These are phyloP conservation scores for Vespertilio murinus DNA, from an alignment of 2,797 vertebrate species.

Conservation along the genomic window DNA sequence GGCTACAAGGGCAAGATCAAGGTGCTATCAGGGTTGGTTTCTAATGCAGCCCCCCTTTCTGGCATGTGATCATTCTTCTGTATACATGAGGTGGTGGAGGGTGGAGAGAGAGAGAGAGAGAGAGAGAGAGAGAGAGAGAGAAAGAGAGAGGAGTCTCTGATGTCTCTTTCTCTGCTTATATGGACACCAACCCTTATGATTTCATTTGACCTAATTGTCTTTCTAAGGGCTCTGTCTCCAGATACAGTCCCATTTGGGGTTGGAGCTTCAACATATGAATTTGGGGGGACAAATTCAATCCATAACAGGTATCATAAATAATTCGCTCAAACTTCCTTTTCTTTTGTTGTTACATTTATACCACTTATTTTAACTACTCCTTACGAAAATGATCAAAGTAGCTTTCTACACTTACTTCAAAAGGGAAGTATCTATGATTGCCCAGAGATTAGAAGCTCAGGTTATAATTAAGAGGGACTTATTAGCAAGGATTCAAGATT, in stretches of 20 bases:
- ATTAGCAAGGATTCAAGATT: not conserved
- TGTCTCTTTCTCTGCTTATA: not conserved
- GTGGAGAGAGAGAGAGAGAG: no score
- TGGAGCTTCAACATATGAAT: not conserved
- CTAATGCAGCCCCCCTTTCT: not conserved
- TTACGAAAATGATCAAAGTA: not conserved
- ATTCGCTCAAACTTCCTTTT: not conserved
- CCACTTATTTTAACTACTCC: not conserved
- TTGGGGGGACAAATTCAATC: not conserved
- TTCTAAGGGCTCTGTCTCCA: not conserved
- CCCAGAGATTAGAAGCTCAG: not conserved
- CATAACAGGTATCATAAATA: not conserved
- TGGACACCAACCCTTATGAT: not conserved
- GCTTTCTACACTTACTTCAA: not conserved
- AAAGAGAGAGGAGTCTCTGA: no score
- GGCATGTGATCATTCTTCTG: not conserved
- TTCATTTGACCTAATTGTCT: not conserved
- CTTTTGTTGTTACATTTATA: not conserved
- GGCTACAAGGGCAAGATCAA: not conserved
- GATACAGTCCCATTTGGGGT: not conserved
- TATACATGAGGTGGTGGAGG: not conserved
- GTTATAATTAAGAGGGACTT: not conserved
- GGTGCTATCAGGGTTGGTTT: not conserved
- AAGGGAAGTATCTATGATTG: not conserved
- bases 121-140: no score